A percentile compares a stretch with the other conserved stretches of the same genome.
phyloP scores from a whole-genome alignment of 2,113 vertebrate genomes.

The Rhinoptilus africanus region DNA sequence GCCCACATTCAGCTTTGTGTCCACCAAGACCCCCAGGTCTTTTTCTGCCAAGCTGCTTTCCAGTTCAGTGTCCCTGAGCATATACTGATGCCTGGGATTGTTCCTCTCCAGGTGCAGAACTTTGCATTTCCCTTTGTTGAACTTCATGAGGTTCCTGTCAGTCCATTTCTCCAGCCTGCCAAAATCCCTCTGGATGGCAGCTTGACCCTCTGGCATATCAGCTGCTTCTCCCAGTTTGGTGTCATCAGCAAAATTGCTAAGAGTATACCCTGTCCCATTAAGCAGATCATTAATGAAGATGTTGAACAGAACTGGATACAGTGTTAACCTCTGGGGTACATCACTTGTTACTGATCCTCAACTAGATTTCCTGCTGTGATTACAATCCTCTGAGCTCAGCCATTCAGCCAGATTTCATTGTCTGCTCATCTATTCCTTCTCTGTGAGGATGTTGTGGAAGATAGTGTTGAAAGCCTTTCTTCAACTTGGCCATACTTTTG shows the following conservation, averaged over 20 bases:
- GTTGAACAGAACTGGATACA: background rate
- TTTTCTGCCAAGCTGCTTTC: background rate
- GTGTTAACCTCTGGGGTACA: background rate
- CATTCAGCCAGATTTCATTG: background rate
- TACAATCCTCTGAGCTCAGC: background rate
- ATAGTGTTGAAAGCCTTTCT: background rate
- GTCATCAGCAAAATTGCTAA: background rate
- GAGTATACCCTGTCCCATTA: background rate
- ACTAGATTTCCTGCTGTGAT: background rate
- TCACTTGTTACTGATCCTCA: background rate
- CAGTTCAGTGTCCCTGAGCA: rapidly evolving
- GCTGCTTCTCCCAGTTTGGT: background rate
- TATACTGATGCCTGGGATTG: background rate
- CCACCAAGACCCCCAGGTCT: background rate
- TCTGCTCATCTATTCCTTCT: background rate
- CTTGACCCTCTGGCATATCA: background rate
- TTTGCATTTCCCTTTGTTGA: background rate
- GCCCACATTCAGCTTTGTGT: background rate
- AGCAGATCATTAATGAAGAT: background rate
- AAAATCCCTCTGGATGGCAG: background rate
- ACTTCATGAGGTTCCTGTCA: background rate
- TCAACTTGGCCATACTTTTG: background rate
- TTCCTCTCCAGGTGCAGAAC: background rate
- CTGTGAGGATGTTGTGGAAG: background rate
- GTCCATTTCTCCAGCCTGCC: background rate